Evolutionary conservation across 2,797 vertebrate genomes (phyloP).

Genomic region (Meriones psammophilus): DNA sequence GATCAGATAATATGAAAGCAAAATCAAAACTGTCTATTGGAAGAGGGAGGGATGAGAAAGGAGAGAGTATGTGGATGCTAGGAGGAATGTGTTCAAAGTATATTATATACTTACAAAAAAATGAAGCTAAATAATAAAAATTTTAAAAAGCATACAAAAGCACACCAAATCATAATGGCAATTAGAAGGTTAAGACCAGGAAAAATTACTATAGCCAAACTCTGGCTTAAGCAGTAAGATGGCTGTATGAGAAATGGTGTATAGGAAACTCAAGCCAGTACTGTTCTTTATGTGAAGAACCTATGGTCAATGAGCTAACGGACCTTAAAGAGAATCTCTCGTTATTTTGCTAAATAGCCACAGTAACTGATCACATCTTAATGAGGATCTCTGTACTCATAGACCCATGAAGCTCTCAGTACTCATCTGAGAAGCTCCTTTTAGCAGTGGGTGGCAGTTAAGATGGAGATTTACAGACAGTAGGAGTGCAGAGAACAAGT

Average conservation of each 20-base stretch:
- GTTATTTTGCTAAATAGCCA: not conserved
- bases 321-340: not conserved
- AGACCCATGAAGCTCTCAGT: not conserved
- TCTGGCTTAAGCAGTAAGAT: constrained; percentile 26
- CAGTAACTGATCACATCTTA: not conserved
- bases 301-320: not conserved
- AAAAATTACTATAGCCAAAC: constrained; percentile 49
- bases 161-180: not conserved
- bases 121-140: not conserved
- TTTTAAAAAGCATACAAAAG: not conserved
- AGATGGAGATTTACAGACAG: not conserved
- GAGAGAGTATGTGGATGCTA: not conserved
- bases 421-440: not conserved
- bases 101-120: not conserved
- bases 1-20: not conserved
- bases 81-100: not conserved
- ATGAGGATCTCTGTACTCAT: not conserved
- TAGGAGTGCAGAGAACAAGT: not conserved
- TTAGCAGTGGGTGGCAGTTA: not conserved
- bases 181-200: constrained; percentile 24
- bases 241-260: not conserved
- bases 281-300: not conserved
- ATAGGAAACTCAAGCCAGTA: not conserved
- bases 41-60: not conserved
- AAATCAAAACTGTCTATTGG: not conserved